A percentile compares a stretch with the other conserved stretches of the same genome.
Evolutionary conservation across 2,113 vertebrate genomes (phyloP).

Genomic region (Tragulus kanchil): DNA sequence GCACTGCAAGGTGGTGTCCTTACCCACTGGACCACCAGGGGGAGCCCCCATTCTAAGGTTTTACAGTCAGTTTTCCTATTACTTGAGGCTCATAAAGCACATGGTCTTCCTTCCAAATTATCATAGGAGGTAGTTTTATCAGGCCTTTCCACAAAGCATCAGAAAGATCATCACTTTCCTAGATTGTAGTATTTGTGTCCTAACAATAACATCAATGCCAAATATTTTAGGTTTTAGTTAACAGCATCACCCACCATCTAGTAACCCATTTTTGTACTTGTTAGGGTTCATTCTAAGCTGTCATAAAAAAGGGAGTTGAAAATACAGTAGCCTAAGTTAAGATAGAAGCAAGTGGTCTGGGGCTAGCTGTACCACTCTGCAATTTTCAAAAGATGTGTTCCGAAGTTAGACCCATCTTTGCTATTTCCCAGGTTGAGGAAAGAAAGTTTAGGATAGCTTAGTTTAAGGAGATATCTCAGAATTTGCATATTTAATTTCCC

Average conservation of each 20-base stretch:
- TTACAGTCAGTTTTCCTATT: neutral
- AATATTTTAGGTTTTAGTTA: neutral
- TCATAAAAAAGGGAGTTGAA: conserved; percentile 8
- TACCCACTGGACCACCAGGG: no score
- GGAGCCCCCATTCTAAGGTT: neutral
- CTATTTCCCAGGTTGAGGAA: neutral
- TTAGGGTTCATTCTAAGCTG: neutral
- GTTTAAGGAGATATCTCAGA: neutral
- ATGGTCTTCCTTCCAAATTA: neutral
- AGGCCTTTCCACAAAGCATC: neutral
- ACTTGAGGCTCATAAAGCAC: neutral
- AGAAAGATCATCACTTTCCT: neutral
- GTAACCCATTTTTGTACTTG: neutral
- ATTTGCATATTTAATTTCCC: neutral
- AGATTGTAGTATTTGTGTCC: neutral
- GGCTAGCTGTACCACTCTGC: neutral
- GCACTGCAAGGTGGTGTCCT: no score
- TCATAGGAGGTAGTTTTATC: neutral
- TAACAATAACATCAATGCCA: neutral
- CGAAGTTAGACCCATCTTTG: neutral
- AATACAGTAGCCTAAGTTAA: neutral
- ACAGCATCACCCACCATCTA: neutral
- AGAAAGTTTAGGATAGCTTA: neutral
- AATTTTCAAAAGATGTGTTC: neutral
- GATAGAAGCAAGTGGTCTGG: neutral